Conservation (phyloP, 2,113 vertebrate species). For the Mesocricetus auratus region DNA sequence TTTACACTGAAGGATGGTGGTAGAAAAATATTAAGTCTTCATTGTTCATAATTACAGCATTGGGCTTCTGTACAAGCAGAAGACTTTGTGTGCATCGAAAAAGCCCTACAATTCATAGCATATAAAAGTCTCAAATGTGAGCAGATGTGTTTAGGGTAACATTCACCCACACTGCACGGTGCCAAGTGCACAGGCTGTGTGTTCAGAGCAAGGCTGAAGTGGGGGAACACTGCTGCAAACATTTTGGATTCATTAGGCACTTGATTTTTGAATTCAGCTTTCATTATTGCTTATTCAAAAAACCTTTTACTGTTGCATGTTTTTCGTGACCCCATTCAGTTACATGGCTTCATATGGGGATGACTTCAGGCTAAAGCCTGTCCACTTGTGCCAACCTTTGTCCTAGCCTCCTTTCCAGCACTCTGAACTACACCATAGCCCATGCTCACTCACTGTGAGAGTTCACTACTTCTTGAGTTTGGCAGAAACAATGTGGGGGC, state of each 20-base stretch:
- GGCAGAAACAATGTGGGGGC: neutral
- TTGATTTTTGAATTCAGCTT: neutral
- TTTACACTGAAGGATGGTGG: neutral
- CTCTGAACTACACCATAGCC: neutral
- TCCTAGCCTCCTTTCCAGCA: neutral
- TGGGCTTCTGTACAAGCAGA: neutral
- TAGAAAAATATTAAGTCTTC: neutral
- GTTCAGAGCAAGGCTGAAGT: neutral
- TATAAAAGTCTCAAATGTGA: neutral
- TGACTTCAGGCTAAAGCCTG: neutral
- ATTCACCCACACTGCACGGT: accelerated
- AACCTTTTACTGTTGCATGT: neutral
- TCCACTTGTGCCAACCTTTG: neutral
- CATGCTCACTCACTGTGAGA: neutral
- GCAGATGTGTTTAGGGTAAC: neutral
- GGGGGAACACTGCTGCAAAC: neutral
- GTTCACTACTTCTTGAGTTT: neutral
- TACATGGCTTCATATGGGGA: neutral
- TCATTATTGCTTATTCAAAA: neutral
- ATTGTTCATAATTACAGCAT: neutral
- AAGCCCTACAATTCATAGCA: neutral
- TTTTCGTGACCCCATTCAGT: neutral
- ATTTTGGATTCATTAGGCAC: neutral
- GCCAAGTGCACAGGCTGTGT: neutral
- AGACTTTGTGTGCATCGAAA: neutral